Percentiles rank a stretch among this genome's conserved stretches.
phyloP scores from a whole-genome alignment of 1,140 invertebrate species.

The Procambarus virginalis region DNA sequence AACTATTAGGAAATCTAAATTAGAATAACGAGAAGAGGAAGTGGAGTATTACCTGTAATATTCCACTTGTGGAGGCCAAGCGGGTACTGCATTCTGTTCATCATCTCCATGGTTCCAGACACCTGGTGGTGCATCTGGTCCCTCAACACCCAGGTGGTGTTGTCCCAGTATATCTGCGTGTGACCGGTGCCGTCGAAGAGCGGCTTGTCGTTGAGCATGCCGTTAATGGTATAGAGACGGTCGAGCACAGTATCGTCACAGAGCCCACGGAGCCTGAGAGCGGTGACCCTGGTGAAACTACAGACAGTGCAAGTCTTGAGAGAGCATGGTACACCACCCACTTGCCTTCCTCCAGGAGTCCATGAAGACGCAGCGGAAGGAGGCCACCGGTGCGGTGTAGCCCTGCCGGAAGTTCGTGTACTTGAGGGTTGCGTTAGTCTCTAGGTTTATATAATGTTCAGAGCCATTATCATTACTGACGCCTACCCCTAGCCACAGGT shows the following conservation, averaged over 20 bases:
- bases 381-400: neutral
- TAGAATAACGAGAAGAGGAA: neutral
- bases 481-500: conserved; percentile 59
- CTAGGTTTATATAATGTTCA: conserved; percentile 21
- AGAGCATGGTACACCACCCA: conserved; percentile 60
- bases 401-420: conserved; percentile 64
- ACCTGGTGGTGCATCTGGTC: conserved; percentile 29
- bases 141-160: conserved; percentile 59
- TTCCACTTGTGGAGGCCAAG: conserved; percentile 62
- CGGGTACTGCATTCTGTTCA: conserved; percentile 52
- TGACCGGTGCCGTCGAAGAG: conserved; percentile 57
- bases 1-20: too few relatives aligned
- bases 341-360: conserved; percentile 38
- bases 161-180: conserved; percentile 56
- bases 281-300: conserved; percentile 38
- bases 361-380: conserved; percentile 55
- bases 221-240: conserved; percentile 44
- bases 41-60: conserved; percentile 40
- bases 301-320: conserved; percentile 62
- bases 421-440: conserved; percentile 29
- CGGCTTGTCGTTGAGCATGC: conserved; percentile 53
- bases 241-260: conserved; percentile 56
- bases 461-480: neutral
- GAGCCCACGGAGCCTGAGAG: conserved; percentile 59
- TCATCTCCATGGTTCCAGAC: conserved; percentile 51